Evolutionary conservation across 2,113 vertebrate genomes (phyloP), one percentile per base, ranked within the genome.

Genomic region (Strix aluco): DNA sequence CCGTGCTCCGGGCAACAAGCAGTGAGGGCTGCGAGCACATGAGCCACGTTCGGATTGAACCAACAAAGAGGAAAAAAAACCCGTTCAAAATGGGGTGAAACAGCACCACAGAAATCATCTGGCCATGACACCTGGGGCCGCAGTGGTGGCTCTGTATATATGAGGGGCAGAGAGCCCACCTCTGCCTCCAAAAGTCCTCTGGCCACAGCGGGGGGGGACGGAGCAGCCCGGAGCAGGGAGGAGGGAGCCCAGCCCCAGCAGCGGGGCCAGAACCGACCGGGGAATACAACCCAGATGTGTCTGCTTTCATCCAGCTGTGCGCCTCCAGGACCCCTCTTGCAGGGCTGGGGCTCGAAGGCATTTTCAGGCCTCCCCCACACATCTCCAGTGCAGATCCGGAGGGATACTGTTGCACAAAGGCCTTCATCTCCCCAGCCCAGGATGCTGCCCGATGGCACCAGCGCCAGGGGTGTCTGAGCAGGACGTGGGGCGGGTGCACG

Each of bases 141-240:
- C 11, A 27, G 21, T 13, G 40, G 52, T 27, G 52, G 42, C 52
- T 40, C 46, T 29, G 9, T 19, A 12, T 2, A 8, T 10, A 3
- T 1, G 1, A 2, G 13, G 5, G 18, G 42, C 21, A 23, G 30
- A 25, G 16, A 62, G 19, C 55, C 36, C 8, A 0, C 10, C 63
- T 49, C 78, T 82, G 36, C 36, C 23, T 49, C 34, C 29, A 36
- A 15, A 71, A 49, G 44, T 8, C 47, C 23, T 65, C 54, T 0
- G 1, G 44, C 32, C 4, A 3, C 11, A 15, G 46, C 0, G 0
- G 44, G 10, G 9, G 11, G 32, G 51, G 4, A 57, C 0, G 5
- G 73, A 38, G 63, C 65, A 79, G 73, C 73, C 51, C 4, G 1
- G n/a, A n/a, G 57, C 1, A 4, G 65, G 65, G 49, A 70, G 63